Conservation (phyloP, 2,888 invertebrate species). For the Podabrus alpinus region DNA sequence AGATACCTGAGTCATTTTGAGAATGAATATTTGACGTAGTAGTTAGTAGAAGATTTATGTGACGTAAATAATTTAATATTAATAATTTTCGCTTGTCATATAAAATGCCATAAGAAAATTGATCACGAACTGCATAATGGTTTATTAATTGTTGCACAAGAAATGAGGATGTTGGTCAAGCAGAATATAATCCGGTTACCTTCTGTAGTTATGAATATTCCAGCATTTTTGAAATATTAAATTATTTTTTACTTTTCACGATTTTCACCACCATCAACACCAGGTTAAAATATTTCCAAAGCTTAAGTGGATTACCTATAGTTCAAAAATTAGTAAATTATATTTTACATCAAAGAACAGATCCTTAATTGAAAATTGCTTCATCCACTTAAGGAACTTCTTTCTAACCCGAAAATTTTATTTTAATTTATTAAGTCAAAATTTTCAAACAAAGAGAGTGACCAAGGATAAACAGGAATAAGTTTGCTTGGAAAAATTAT, state of each 20-base stretch:
- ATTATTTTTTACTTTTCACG: not conserved
- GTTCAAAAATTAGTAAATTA: too few relatives aligned
- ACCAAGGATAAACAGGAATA: not conserved
- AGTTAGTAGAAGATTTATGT: not conserved
- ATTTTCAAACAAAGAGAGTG: not conserved
- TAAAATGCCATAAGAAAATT: not conserved
- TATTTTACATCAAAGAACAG: not conserved
- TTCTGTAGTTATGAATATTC: not conserved
- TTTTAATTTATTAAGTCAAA: not conserved
- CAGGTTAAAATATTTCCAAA: not conserved
- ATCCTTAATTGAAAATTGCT: not conserved
- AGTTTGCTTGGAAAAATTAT: too few relatives aligned
- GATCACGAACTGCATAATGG: not conserved
- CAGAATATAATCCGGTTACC: not conserved
- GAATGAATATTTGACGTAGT: not conserved
- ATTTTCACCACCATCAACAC: not conserved
- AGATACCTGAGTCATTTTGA: not conserved
- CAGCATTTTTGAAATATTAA: not conserved
- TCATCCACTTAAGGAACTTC: not conserved
- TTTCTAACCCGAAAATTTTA: not conserved
- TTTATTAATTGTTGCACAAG: not conserved
- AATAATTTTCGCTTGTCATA: not conserved
- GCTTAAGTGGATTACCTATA: too few relatives aligned
- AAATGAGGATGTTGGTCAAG: not conserved
- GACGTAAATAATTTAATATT: not conserved